phyloP scores from a whole-genome alignment of 1,140 invertebrate species.

The Drosophila arawakana region DNA sequence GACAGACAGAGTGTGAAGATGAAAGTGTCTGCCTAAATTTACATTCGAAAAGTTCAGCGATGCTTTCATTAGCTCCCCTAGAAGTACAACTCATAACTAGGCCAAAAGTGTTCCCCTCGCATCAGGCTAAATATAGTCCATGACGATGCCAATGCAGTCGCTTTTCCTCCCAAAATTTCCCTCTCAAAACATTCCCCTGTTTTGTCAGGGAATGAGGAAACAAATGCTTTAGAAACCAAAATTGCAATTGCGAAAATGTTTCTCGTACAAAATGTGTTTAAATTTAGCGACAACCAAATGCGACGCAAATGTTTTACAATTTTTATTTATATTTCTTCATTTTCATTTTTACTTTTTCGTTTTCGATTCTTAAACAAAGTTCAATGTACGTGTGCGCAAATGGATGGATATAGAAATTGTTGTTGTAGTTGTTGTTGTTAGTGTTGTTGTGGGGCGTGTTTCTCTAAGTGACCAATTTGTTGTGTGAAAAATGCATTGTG shows the following conservation, averaged over 20 bases:
- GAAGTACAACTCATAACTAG: constrained; percentile 61
- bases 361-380: constrained; percentile 53
- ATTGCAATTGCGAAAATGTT: constrained; percentile 49
- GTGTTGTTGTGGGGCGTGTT: constrained; percentile 48
- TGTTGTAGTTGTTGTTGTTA: constrained; percentile 29
- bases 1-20: constrained; percentile 7
- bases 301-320: constrained; percentile 48
- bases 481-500: constrained; percentile 62
- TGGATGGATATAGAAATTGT: constrained; percentile 50
- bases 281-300: constrained; percentile 66
- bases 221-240: constrained; percentile 56
- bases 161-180: background rate
- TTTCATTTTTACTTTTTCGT: constrained; percentile 3
- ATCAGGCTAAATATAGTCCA: constrained; percentile 57
- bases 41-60: constrained; percentile 22
- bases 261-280: constrained; percentile 48
- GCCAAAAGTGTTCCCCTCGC: constrained; percentile 59
- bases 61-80: constrained; percentile 34
- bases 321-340: constrained; percentile 31
- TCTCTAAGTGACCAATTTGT: constrained; percentile 72
- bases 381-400: constrained; percentile 66
- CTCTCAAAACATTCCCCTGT: background rate
- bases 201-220: constrained; percentile 70
- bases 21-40: constrained; percentile 42
- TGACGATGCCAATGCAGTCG: constrained; percentile 39